phyloP scores from a whole-genome alignment of 2,113 vertebrate genomes.

The Vicugna pacos region DNA sequence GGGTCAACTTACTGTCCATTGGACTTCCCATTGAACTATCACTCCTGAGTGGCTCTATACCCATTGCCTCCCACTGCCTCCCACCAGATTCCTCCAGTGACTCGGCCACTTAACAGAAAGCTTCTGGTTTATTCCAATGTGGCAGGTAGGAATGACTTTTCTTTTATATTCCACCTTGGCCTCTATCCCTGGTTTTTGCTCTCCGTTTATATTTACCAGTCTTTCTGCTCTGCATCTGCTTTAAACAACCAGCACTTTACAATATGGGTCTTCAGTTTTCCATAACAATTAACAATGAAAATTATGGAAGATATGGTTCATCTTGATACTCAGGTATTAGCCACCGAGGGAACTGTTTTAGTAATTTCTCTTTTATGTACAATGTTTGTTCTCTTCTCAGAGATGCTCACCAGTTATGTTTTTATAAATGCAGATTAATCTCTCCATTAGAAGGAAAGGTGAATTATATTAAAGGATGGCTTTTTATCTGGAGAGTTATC shows the following conservation, averaged over 20 bases:
- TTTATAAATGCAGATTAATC: not conserved
- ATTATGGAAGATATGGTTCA: not conserved
- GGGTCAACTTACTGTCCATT: not conserved
- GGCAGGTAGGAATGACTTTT: not conserved
- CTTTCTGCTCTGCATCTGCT: not conserved
- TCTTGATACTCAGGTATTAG: not conserved
- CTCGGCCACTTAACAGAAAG: not conserved
- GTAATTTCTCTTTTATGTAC: not conserved
- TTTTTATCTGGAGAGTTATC: not conserved
- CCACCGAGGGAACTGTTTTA: not conserved
- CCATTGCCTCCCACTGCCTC: not conserved
- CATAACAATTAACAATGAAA: not conserved
- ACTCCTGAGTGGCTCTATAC: not conserved
- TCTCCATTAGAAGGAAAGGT: not conserved
- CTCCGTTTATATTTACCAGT: not conserved
- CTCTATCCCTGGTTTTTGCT: not conserved
- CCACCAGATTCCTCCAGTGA: not conserved
- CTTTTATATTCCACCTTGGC: not conserved
- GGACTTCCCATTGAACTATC: not conserved
- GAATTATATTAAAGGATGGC: not conserved
- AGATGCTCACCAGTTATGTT: not conserved
- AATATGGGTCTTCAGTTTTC: not conserved
- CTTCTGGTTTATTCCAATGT: not conserved
- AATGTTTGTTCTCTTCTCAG: conserved; percentile 20
- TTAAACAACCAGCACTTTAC: not conserved